Evolutionary conservation across 1,140 invertebrate genomes (phyloP), one percentile per base, ranked within the genome.

Genomic region (Neotoxoptera formosana): DNA sequence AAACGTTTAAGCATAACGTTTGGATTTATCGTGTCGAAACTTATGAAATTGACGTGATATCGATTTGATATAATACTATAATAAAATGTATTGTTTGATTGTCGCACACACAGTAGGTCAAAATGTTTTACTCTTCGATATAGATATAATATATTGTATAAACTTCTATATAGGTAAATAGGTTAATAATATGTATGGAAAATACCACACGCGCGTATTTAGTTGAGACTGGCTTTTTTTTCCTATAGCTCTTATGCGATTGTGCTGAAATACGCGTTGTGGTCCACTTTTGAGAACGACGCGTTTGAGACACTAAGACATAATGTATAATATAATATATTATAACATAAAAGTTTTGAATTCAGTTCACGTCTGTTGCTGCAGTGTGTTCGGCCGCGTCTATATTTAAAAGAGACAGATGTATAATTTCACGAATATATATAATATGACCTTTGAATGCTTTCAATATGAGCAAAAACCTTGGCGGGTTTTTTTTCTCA

Each of bases 371-470:
- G 86, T 87, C 45, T 6, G n/a, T 76, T 76, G 60, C 60, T n/a
- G n/a, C n/a, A n/a, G n/a, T n/a, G 60, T 76, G 60, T n/a, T 76
- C 83, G 36, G 9, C 25, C 23, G 4, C 20, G 30, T 48, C 25
- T n/a, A 48, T 30, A 48, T 87, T n/a, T n/a, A n/a, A 87, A 87
- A n/a, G 47, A 48, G 17, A 48, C 86, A 47, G 86, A 87, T 87
- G 45, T 47, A 47, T 47, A 47, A 48, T 87, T 25, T 87, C 25
- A 87, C 14, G 30, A 47, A 47, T 87, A 34, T 51, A n/a, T n/a
- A n/a, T n/a, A n/a, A n/a, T n/a, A 87, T 87, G 84, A 47, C 86
- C 47, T 87, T 48, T 87, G 45, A 84, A 84, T 76, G 83, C 23
- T 84, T 84, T 84, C 36, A 36, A 84, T 41, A 34, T n/a, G 17